Evolutionary conservation across 2,113 vertebrate species (phyloP), one percentile per base, ranked within the genome.

Genomic region (Gyps fulvus): DNA sequence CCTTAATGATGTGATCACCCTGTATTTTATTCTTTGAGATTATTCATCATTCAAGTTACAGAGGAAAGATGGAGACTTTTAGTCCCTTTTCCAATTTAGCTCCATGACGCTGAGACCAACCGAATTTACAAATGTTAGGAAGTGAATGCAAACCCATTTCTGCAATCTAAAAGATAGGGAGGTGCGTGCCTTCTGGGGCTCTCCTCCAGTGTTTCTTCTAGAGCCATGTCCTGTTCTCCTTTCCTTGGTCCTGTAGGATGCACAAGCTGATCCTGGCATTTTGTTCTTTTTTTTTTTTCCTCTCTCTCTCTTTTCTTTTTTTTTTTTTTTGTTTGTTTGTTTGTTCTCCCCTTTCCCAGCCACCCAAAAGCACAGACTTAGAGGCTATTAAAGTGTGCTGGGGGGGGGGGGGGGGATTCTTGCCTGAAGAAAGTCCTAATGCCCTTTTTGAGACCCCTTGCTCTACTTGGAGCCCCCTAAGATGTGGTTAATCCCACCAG

Each of bases 251-350:
- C 19, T 26, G 6, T 13, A 34, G 16, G 16, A 54, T 15, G 6
- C 6, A 69, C 7, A 54, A 67, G 11, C 5, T 74, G 26, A 58
- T 76, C 7, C 18, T 79, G n/a, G 4, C 0, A 20, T n/a, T 74
- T 90, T 36, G 1, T 32, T 40, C 1, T 2, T 8, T 31, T 13
- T 72, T 26, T 18, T 6, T 38, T 22, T 43, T 3, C 10, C 1
- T 15, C 1, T 42, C 6, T 38, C 10, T 13, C 34, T 42, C 8
- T 5, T 10, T 49, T 16, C 3, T 23, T 29, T 3, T 5, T 7
- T 57, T 71, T 43, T 18, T 45, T 45, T 4, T 45, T 22, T 47
- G 10, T 49, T 23, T 25, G 49, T 15, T 15, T 50, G 26, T 38
- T 11, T 7, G 13, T 32, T 22, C 13, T 59, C 21, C 6, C 4